Percentiles rank a stretch among this genome's conserved stretches.
Evolutionary conservation across 2,797 vertebrate species (phyloP).

Genomic region (Alectoris magna): DNA sequence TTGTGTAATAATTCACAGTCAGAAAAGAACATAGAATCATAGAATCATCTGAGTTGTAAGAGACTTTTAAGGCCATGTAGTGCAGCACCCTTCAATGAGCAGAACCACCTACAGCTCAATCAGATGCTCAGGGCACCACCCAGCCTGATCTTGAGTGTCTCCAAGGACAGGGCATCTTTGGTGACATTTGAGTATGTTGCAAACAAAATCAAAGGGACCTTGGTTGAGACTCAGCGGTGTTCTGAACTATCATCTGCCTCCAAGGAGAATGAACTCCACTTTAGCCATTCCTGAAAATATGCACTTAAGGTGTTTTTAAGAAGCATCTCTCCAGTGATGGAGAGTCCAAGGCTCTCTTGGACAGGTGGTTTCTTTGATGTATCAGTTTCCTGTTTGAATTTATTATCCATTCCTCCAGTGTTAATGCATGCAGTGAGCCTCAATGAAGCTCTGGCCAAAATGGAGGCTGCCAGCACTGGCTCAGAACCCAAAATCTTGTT

Average conservation of each 20-base stretch:
- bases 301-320: not conserved
- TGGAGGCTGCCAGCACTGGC: fast-evolving
- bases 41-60: too few species aligned
- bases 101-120: too few species aligned
- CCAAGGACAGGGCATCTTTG: too few species aligned
- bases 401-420: fast-evolving
- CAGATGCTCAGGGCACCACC: too few species aligned
- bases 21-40: fast-evolving
- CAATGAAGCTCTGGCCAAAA: not conserved
- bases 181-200: not conserved
- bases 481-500: not conserved
- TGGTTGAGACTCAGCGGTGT: not conserved
- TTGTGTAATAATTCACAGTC: not conserved
- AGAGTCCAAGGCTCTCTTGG: not conserved
- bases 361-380: not conserved
- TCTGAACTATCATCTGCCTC: not conserved
- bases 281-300: not conserved
- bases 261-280: not conserved
- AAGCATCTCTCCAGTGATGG: not conserved
- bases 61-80: too few species aligned
- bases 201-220: not conserved
- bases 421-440: fast-evolving
- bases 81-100: too few species aligned
- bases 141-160: too few species aligned
- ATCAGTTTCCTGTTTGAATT: not conserved